phyloP scores from a whole-genome alignment of 1,140 invertebrate species.

The Macrocentrus cingulum region DNA sequence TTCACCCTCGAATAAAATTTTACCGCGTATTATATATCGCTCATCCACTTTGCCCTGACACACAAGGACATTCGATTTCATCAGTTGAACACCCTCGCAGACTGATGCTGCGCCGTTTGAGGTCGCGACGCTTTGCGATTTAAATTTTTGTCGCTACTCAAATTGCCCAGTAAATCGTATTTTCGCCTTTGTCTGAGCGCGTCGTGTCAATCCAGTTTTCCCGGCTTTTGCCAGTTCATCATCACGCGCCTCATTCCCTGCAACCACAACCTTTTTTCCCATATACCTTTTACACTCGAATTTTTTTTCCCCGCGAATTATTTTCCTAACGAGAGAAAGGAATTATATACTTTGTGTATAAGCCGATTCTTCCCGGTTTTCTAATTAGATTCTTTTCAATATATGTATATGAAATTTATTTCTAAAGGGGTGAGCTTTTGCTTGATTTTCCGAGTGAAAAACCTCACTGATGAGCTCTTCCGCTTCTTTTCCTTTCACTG shows the following conservation, averaged over 20 bases:
- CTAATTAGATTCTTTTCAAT: too few relatives aligned
- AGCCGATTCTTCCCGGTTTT: too few relatives aligned
- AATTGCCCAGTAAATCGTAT: constrained; percentile 56
- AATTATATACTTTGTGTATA: too few relatives aligned
- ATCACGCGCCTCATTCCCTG: background rate
- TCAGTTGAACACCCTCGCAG: background rate
- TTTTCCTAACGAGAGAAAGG: too few relatives aligned
- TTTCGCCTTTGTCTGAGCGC: constrained; percentile 31
- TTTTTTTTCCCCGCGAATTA: too few relatives aligned
- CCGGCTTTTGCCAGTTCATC: constrained; percentile 3
- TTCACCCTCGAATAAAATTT: constrained; percentile 53
- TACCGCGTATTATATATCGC: constrained; percentile 51
- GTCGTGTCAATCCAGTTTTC: constrained; percentile 1
- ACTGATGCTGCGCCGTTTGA: constrained; percentile 2
- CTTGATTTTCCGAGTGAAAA: background rate
- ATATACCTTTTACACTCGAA: too few relatives aligned
- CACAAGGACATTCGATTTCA: constrained; percentile 45
- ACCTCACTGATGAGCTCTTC: background rate
- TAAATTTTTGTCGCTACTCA: constrained; percentile 56
- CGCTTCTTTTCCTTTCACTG: background rate
- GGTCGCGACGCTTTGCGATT: constrained; percentile 51
- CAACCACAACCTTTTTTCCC: background rate
- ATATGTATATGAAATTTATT: too few relatives aligned
- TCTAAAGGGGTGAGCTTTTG: too few relatives aligned
- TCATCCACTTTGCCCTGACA: constrained; percentile 48